These are phyloP conservation scores for Nasonia longicornis DNA, from an alignment of 1,140 invertebrate species.

Conservation along the genomic window DNA sequence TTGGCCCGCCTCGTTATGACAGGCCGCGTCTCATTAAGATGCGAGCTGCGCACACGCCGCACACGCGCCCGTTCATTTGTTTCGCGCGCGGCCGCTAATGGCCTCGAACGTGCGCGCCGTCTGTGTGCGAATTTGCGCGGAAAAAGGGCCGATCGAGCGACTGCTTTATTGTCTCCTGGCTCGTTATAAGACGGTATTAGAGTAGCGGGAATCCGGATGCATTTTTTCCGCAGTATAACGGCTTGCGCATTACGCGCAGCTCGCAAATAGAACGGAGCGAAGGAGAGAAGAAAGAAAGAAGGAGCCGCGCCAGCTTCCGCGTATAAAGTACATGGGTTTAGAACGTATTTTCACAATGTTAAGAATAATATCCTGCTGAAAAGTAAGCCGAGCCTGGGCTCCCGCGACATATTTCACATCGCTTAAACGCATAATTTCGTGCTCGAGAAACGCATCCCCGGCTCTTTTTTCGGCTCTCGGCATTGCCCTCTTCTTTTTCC, in stretches of 20 bases:
- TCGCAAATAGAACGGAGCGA: background rate
- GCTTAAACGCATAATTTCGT: conserved; percentile 36
- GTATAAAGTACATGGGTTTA: background rate
- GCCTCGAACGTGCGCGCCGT: conserved; percentile 46
- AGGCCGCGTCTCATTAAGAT: conserved; percentile 50
- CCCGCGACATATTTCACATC: conserved; percentile 21
- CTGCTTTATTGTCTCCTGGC: background rate
- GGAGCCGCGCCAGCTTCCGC: background rate
- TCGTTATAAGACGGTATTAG: no score
- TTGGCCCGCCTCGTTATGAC: conserved; percentile 36
- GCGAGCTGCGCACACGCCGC: conserved; percentile 46
- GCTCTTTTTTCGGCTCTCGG: conserved; percentile 2
- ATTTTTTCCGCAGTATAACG: background rate
- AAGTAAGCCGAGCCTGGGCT: background rate
- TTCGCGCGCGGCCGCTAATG: conserved; percentile 52
- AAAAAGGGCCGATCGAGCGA: background rate
- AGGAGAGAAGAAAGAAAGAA: background rate
- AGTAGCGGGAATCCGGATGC: background rate
- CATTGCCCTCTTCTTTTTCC: background rate
- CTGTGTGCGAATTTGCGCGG: conserved; percentile 49
- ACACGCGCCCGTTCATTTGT: conserved; percentile 44
- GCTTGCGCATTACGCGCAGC: background rate
- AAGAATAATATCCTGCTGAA: conserved; percentile 28
- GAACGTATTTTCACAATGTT: conserved; percentile 10
- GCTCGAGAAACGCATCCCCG: conserved; percentile 6